These are phyloP conservation scores for Drosophila kikkawai DNA, from an alignment of 1,140 invertebrate genomes.

Conservation along the genomic window DNA sequence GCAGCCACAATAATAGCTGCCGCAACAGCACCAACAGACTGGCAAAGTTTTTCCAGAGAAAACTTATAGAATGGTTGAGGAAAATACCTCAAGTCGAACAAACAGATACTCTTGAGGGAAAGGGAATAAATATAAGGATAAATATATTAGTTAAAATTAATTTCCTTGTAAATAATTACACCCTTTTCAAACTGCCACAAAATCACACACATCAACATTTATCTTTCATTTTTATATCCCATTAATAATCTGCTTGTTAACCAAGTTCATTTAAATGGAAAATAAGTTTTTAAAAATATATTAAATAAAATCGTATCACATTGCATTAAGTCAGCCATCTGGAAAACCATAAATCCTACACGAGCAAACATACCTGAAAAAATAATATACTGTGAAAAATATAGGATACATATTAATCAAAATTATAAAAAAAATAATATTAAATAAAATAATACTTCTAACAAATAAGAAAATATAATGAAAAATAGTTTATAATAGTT, in stretches of 20 bases:
- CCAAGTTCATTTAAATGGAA: conserved; percentile 3
- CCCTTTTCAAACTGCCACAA: no score
- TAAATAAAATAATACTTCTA: background rate
- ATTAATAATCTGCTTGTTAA: background rate
- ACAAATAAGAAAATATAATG: background rate
- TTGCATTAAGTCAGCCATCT: conserved; percentile 1
- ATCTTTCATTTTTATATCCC: no score
- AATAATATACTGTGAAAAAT: background rate
- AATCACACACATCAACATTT: background rate
- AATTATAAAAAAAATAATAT: no score
- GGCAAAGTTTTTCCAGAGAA: conserved; percentile 31
- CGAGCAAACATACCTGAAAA: conserved; percentile 2
- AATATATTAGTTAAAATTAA: background rate
- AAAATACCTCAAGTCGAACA: background rate
- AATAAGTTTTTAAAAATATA: conserved; percentile 3
- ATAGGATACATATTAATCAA: no score
- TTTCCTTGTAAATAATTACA: background rate
- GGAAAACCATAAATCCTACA: conserved; percentile 9
- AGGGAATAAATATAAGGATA: background rate
- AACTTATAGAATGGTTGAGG: background rate
- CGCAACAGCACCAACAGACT: conserved; percentile 29
- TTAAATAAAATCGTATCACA: background rate
- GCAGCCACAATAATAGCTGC: conserved; percentile 31
- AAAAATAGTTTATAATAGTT: background rate
- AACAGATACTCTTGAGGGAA: conserved; percentile 5